These are phyloP conservation scores for Liopterus haemorrhoidalis DNA, from an alignment of 2,888 invertebrate genomes.

Conservation along the genomic window DNA sequence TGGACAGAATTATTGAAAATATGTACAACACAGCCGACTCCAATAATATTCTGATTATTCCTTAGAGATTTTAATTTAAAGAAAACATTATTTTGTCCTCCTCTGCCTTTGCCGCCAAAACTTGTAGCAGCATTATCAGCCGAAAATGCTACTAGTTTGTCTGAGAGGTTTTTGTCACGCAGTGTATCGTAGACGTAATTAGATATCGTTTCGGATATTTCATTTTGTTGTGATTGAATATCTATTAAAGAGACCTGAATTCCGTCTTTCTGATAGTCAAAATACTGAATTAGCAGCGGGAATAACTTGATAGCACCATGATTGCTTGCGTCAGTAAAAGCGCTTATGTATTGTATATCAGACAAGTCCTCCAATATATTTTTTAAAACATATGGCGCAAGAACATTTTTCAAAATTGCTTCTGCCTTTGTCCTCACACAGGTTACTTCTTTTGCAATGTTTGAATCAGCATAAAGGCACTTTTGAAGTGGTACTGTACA, in stretches of 20 bases:
- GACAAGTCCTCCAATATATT: slow-evolving; percentile 9
- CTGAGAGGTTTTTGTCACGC: neutral
- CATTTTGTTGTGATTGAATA: slow-evolving; percentile 12
- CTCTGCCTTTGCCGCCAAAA: slow-evolving; percentile 4
- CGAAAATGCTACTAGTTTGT: slow-evolving; percentile 4
- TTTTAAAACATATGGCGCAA: slow-evolving; percentile 15
- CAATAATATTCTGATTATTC: slow-evolving; percentile 13
- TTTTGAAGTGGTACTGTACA: slow-evolving; percentile 19
- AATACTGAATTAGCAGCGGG: slow-evolving; percentile 16
- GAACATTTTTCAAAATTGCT: slow-evolving; percentile 15
- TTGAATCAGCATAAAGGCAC: slow-evolving; percentile 23
- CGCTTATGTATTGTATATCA: slow-evolving; percentile 16
- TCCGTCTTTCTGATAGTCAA: slow-evolving; percentile 14
- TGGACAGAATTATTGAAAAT: slow-evolving; percentile 11
- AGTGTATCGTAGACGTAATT: slow-evolving; percentile 12
- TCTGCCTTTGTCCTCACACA: slow-evolving; percentile 20
- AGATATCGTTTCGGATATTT: slow-evolving; percentile 15
- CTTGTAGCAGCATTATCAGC: slow-evolving; percentile 1
- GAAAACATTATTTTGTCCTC: slow-evolving; percentile 5
- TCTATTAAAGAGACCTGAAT: slow-evolving; percentile 12
- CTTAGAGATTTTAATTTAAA: slow-evolving; percentile 2
- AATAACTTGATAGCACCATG: slow-evolving; percentile 15
- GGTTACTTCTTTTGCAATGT: slow-evolving; percentile 19
- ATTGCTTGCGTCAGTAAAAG: slow-evolving; percentile 5
- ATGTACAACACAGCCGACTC: slow-evolving; percentile 14